phyloP scores from a whole-genome alignment of 2,888 invertebrate genomes.

The Apotomis capreana region DNA sequence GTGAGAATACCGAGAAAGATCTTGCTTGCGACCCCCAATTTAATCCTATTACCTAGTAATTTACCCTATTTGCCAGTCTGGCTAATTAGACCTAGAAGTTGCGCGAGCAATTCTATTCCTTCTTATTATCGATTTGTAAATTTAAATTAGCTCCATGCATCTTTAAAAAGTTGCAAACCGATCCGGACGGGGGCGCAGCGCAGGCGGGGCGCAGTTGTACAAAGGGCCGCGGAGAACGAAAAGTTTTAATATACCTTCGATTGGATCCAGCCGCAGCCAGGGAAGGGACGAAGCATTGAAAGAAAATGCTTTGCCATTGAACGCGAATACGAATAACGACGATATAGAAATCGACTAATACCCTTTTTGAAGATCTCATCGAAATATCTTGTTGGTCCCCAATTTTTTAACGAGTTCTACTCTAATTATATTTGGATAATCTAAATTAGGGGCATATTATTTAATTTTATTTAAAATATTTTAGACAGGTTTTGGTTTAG shows the following conservation, averaged over 20 bases:
- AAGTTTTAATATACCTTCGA: constrained; percentile 82
- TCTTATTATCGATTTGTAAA: constrained; percentile 47
- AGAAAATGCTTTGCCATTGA: constrained; percentile 69
- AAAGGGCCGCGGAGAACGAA: constrained; percentile 71
- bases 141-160: constrained; percentile 61
- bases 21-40: no score
- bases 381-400: constrained; percentile 28
- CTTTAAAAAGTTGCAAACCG: constrained; percentile 61
- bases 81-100: constrained; percentile 5
- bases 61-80: neutral
- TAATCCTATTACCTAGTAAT: no score
- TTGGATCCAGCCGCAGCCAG: constrained; percentile 75
- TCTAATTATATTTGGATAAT: constrained; percentile 26
- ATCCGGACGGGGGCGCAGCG: constrained; percentile 52
- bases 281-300: constrained; percentile 63
- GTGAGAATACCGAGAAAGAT: no score
- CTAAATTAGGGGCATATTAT: neutral
- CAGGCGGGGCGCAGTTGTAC: constrained; percentile 61
- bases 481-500: neutral
- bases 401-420: constrained; percentile 26
- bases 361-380: constrained; percentile 39
- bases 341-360: constrained; percentile 68
- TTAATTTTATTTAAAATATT: neutral
- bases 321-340: constrained; percentile 70
- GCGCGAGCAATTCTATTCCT: constrained; percentile 10